Conservation (phyloP, 2,797 vertebrate species). For the Crenichthys baileyi region DNA sequence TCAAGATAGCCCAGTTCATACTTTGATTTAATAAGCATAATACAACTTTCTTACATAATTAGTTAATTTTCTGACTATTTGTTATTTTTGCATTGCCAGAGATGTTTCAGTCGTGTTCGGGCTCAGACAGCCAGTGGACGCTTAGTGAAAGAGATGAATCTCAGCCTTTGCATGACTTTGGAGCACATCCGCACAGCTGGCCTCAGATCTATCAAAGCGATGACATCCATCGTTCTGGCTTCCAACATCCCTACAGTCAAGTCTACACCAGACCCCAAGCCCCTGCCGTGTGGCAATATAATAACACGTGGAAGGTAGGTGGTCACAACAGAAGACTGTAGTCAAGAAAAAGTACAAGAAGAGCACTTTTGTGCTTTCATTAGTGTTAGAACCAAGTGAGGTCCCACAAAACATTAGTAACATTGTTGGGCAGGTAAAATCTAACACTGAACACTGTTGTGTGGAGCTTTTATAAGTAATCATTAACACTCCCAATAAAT, state of each 20-base stretch:
- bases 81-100: conserved; percentile 48
- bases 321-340: not conserved
- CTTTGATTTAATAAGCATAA: conserved; percentile 53
- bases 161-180: conserved; percentile 64
- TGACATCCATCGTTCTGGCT: conserved; percentile 18
- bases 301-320: conserved; percentile 78
- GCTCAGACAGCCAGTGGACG: conserved; percentile 71
- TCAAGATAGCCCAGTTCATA: conserved; percentile 21
- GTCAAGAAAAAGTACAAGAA: not conserved
- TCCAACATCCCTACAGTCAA: conserved; percentile 53
- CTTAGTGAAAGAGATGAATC: conserved; percentile 67
- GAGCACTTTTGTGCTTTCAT: too few relatives aligned
- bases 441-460: too few relatives aligned
- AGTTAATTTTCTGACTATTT: conserved; percentile 37
- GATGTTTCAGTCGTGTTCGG: conserved; percentile 78
- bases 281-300: conserved; percentile 65
- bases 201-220: conserved; percentile 40
- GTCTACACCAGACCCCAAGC: conserved; percentile 52
- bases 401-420: not conserved
- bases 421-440: too few relatives aligned
- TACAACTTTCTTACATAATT: conserved; percentile 43
- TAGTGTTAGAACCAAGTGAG: not conserved
- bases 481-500: too few relatives aligned
- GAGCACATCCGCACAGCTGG: conserved; percentile 62
- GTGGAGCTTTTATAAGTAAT: too few relatives aligned